phyloP scores from a whole-genome alignment of 1,140 invertebrate species.

The Idris sp. region DNA sequence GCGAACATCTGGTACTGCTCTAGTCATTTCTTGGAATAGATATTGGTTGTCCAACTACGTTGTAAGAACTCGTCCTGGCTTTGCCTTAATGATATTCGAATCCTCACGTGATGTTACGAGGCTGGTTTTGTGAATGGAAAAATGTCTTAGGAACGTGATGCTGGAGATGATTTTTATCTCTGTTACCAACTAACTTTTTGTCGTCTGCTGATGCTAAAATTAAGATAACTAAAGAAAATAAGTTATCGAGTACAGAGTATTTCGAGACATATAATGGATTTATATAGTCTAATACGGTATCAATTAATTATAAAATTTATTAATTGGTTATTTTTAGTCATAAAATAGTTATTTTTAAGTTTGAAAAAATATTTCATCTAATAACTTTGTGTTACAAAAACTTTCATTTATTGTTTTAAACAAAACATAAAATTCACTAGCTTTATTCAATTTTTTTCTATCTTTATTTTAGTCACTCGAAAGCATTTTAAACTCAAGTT shows the following conservation, averaged over 20 bases:
- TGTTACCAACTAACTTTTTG: constrained; percentile 23
- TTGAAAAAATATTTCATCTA: too few species aligned
- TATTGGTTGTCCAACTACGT: constrained; percentile 44
- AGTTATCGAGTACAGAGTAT: too few species aligned
- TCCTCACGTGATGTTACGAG: neutral
- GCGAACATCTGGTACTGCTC: constrained; percentile 56
- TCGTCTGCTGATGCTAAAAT: constrained; percentile 5
- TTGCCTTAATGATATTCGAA: constrained; percentile 48
- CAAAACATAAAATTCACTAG: too few species aligned
- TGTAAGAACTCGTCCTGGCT: constrained; percentile 27
- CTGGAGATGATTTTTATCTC: constrained; percentile 7
- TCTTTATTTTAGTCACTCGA: too few species aligned
- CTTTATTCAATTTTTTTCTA: too few species aligned
- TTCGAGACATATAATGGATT: too few species aligned
- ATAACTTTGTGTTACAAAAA: too few species aligned
- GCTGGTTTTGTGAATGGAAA: constrained; percentile 44
- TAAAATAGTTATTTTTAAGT: too few species aligned
- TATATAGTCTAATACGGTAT: too few species aligned
- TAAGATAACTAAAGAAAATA: constrained; percentile 10
- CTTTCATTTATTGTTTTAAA: too few species aligned
- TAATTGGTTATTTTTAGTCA: too few species aligned
- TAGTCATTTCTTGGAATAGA: constrained; percentile 58
- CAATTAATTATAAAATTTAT: too few species aligned
- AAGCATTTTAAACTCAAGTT: constrained; percentile 2
- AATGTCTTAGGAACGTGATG: constrained; percentile 27